These are phyloP conservation scores for Oenanthe melanoleuca DNA, from an alignment of 2,113 vertebrate genomes.

Conservation along the genomic window DNA sequence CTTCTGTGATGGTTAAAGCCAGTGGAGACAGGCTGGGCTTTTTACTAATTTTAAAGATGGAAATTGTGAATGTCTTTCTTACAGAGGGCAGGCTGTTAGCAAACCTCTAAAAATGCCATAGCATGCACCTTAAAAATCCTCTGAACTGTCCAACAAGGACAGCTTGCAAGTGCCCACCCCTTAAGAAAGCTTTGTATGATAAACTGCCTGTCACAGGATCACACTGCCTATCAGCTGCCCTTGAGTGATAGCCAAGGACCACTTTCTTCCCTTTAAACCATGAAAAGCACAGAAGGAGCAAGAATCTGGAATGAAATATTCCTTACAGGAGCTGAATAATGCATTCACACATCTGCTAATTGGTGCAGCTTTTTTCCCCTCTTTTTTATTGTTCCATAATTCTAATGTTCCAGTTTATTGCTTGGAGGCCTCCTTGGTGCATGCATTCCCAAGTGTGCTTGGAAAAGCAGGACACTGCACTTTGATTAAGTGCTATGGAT, in stretches of 20 bases:
- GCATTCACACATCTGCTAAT: background rate
- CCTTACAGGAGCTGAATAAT: background rate
- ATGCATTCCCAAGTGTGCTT: background rate
- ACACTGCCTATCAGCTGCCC: background rate
- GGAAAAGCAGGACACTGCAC: background rate
- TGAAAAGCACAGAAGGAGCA: background rate
- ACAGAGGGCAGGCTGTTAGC: background rate
- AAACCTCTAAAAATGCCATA: background rate
- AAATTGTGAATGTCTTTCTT: constrained; percentile 4
- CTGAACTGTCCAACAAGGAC: background rate
- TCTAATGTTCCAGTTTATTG: background rate
- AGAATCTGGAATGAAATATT: background rate
- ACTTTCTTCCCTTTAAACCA: background rate
- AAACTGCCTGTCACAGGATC: background rate
- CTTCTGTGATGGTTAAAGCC: constrained; percentile 36
- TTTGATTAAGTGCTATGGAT: background rate
- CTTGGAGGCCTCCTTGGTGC: background rate
- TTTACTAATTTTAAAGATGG: constrained; percentile 41
- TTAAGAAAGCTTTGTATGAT: background rate
- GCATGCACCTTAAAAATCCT: background rate
- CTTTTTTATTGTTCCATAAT: background rate
- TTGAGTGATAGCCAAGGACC: background rate
- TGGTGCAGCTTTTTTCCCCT: background rate
- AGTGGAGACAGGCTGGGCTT: constrained; percentile 43
- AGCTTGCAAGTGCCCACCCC: background rate